A percentile compares a stretch with the other conserved stretches of the same genome.
These are phyloP conservation scores for Cnemophilus loriae DNA, from an alignment of 2,113 vertebrate genomes.

Conservation along the genomic window DNA sequence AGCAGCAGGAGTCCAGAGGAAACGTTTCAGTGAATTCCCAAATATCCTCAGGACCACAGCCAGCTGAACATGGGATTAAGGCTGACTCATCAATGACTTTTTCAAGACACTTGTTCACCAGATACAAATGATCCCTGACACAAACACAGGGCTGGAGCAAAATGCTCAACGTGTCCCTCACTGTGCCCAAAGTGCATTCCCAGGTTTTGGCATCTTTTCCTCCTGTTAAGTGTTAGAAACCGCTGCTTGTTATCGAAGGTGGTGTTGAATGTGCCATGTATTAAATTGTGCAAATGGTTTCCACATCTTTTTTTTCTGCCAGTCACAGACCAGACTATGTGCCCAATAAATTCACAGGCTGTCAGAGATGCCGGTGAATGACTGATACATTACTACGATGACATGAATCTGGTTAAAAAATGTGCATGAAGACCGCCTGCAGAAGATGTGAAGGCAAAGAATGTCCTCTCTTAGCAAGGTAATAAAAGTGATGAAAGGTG, in stretches of 20 bases:
- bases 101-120: not conserved
- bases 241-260: not conserved
- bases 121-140: not conserved
- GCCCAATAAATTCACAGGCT: not conserved
- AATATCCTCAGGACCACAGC: not conserved
- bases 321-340: not conserved
- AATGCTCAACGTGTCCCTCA: not conserved
- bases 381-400: not conserved
- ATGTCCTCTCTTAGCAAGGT: not conserved
- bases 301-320: not conserved
- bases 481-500: not conserved
- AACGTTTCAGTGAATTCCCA: not conserved
- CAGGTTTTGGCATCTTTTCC: not conserved
- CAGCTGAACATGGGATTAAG: not conserved
- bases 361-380: not conserved
- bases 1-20: not conserved
- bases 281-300: not conserved
- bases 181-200: not conserved
- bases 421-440: not conserved
- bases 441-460: not conserved
- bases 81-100: not conserved
- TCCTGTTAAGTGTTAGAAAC: not conserved
- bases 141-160: not conserved
- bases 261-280: not conserved
- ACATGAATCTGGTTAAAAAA: not conserved